A percentile compares a stretch with the other conserved stretches of the same genome.
Evolutionary conservation across 2,113 vertebrate species (phyloP).

Genomic region (Notarius lentiginosus): DNA sequence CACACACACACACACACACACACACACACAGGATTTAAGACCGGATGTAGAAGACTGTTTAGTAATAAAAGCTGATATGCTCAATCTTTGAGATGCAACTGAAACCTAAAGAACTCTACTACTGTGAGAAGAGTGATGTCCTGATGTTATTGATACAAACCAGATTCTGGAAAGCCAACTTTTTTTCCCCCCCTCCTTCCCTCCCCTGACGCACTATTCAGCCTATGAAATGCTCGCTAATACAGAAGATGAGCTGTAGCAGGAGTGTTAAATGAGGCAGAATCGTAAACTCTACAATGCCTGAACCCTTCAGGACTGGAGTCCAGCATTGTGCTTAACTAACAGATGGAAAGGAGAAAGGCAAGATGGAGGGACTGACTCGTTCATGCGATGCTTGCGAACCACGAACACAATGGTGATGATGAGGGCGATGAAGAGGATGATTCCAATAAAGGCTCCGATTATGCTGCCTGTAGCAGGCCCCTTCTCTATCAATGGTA

Average conservation of each 20-base stretch:
- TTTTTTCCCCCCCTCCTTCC: too few species aligned
- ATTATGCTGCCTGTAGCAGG: constrained; percentile 79
- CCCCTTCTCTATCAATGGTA: constrained; percentile 62
- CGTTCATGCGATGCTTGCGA: constrained; percentile 68
- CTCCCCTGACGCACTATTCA: neutral
- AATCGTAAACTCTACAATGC: neutral
- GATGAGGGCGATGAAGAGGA: constrained; percentile 76
- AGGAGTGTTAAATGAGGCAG: neutral
- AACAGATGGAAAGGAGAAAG: neutral
- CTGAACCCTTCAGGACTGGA: neutral
- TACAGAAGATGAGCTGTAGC: neutral
- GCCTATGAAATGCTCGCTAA: neutral
- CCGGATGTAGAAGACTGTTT: neutral
- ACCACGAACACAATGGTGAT: constrained; percentile 73
- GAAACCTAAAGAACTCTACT: neutral
- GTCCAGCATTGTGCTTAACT: neutral
- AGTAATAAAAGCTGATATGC: neutral
- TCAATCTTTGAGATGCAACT: neutral
- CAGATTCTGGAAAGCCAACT: neutral
- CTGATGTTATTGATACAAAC: neutral
- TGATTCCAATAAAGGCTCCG: constrained; percentile 78
- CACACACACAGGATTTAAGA: neutral
- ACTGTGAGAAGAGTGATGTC: neutral
- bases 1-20: constrained; percentile 11
- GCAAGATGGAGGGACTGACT: neutral